Evolutionary conservation across 1,140 invertebrate genomes (phyloP).

Genomic region (Ephestia elutella): DNA sequence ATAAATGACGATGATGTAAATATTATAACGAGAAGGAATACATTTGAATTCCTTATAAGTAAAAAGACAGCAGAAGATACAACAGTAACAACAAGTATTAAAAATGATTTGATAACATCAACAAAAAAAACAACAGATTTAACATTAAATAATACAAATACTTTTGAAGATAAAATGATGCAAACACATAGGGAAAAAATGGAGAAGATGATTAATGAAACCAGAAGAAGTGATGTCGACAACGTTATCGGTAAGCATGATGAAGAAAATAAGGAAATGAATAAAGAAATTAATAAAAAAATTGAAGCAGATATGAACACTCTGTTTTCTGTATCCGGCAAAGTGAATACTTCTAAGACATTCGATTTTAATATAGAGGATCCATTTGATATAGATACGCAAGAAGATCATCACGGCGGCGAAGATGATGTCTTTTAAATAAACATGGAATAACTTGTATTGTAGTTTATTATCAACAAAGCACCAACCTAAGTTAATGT

Average conservation of each 20-base stretch:
- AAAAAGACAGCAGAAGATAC: no score
- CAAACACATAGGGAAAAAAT: background rate
- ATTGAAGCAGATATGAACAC: background rate
- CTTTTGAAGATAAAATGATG: background rate
- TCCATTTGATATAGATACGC: background rate
- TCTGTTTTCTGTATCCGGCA: background rate
- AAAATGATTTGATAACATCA: no score
- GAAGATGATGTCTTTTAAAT: background rate
- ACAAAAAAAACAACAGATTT: no score
- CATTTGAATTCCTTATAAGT: no score
- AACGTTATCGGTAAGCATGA: background rate
- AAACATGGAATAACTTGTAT: background rate
- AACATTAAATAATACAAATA: background rate
- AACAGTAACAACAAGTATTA: no score
- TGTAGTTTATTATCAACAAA: no score
- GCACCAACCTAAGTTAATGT: no score
- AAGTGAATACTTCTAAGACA: background rate
- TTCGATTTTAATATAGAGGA: background rate
- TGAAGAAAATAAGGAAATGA: background rate
- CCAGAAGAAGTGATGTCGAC: background rate
- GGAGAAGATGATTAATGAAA: background rate
- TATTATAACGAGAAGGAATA: no score
- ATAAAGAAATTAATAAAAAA: background rate
- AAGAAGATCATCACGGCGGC: background rate
- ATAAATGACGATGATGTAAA: no score